phyloP scores from a whole-genome alignment of 2,888 invertebrate genomes.

The Eueremaeus valkanovi region DNA sequence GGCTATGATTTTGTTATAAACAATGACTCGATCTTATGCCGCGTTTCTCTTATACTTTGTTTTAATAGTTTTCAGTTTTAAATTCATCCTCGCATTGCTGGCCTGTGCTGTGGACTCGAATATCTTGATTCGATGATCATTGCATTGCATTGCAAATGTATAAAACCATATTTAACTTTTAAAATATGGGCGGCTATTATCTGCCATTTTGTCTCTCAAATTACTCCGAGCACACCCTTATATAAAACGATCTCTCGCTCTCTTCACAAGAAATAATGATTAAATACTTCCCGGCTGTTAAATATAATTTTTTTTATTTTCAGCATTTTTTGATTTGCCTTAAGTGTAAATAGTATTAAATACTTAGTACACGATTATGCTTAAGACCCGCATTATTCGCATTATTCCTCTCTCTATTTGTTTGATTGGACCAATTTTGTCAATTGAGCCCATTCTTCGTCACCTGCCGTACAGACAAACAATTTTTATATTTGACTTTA shows the following conservation, averaged over 20 bases:
- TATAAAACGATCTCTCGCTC: slow-evolving; percentile 21
- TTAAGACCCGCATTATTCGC: not conserved
- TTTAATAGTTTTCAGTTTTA: slow-evolving; percentile 26
- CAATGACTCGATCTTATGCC: slow-evolving; percentile 18
- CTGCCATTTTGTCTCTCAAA: not conserved
- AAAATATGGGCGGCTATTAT: slow-evolving; percentile 25
- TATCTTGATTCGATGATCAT: slow-evolving; percentile 32
- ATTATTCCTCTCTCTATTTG: too few relatives aligned
- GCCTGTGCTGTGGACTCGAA: not conserved
- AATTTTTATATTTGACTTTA: not conserved
- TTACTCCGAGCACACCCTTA: slow-evolving; percentile 31
- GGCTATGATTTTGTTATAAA: slow-evolving; percentile 39
- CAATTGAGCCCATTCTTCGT: slow-evolving; percentile 9
- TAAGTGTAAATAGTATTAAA: slow-evolving; percentile 30
- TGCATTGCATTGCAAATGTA: slow-evolving; percentile 25
- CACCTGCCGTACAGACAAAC: not conserved
- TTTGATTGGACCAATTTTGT: not conserved
- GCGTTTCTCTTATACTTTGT: not conserved
- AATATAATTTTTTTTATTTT: slow-evolving; percentile 19
- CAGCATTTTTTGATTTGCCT: slow-evolving; percentile 13
- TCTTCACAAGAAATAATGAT: slow-evolving; percentile 16
- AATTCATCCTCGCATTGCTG: not conserved
- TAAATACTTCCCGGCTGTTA: slow-evolving; percentile 24
- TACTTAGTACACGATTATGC: not conserved
- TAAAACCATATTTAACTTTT: slow-evolving; percentile 26